Conservation (phyloP, 2,888 invertebrate species). For the Tillus elongatus region DNA sequence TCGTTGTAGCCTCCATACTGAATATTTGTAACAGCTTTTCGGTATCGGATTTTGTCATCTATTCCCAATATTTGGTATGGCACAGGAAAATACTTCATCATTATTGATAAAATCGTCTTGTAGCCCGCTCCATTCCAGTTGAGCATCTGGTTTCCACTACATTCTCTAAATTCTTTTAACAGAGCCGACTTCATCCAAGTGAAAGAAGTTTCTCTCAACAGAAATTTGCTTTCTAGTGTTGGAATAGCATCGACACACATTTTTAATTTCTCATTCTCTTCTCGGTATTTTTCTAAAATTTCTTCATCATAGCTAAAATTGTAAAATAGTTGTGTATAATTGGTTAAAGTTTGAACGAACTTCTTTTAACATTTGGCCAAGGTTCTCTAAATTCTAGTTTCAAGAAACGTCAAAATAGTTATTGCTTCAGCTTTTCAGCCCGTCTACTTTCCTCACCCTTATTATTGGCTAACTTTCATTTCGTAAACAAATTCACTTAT, state of each 20-base stretch:
- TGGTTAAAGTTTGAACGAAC: too few relatives aligned
- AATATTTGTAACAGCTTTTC: constrained; percentile 34
- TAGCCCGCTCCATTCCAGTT: constrained; percentile 70
- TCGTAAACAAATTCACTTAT: too few relatives aligned
- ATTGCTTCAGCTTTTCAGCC: too few relatives aligned
- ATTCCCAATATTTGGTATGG: constrained; percentile 26
- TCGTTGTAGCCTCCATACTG: constrained; percentile 26
- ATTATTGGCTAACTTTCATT: too few relatives aligned
- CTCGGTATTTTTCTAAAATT: constrained; percentile 22
- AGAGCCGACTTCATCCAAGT: not conserved
- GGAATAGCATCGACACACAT: constrained; percentile 14
- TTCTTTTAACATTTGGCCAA: too few relatives aligned
- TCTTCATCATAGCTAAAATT: constrained; percentile 26
- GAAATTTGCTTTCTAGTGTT: constrained; percentile 15
- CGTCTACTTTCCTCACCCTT: too few relatives aligned
- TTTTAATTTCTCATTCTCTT: constrained; percentile 18
- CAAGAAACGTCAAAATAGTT: too few relatives aligned
- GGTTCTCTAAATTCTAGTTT: too few relatives aligned
- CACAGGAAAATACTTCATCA: constrained; percentile 45
- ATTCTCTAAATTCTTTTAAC: constrained; percentile 50
- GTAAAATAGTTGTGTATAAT: too few relatives aligned
- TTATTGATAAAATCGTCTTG: constrained; percentile 54
- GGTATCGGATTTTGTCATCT: constrained; percentile 32
- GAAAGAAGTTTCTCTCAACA: constrained; percentile 37
- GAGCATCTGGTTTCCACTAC: constrained; percentile 60